Evolutionary conservation across 2,113 vertebrate species (phyloP).

Genomic region (Seriola dumerili): DNA sequence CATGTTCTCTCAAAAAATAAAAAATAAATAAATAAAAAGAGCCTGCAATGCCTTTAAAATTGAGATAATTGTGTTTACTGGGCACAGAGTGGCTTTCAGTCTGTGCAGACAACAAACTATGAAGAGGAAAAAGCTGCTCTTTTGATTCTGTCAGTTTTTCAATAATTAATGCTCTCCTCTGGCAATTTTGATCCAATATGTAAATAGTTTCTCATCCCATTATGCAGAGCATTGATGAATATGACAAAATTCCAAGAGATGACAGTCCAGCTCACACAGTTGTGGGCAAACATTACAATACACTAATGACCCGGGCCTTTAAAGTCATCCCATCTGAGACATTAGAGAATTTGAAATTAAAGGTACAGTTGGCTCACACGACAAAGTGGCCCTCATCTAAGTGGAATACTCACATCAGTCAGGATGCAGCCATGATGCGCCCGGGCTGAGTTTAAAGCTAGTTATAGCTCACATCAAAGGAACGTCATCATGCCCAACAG

Average conservation of each 20-base stretch:
- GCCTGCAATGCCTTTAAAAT: conserved; percentile 76
- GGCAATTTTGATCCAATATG: conserved; percentile 81
- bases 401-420: conserved; percentile 76
- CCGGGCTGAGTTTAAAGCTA: conserved; percentile 77
- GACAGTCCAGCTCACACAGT: conserved; percentile 73
- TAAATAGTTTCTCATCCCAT: conserved; percentile 83
- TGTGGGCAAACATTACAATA: conserved; percentile 73
- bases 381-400: conserved; percentile 73
- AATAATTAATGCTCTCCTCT: conserved; percentile 85
- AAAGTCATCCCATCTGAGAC: conserved; percentile 75
- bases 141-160: conserved; percentile 83
- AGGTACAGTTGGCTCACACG: conserved; percentile 81
- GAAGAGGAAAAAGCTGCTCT: conserved; percentile 60
- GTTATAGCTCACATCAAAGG: conserved; percentile 85
- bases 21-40: conserved; percentile 11
- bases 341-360: conserved; percentile 86
- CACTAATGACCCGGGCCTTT: conserved; percentile 79
- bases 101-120: conserved; percentile 79
- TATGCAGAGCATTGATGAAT: conserved; percentile 78
- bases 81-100: conserved; percentile 68
- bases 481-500: conserved; percentile 79
- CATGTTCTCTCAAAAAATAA: not conserved
- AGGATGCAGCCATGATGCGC: conserved; percentile 70
- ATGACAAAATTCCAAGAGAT: conserved; percentile 79
- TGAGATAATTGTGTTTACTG: conserved; percentile 86